Percentiles rank a stretch among this genome's conserved stretches.
Evolutionary conservation across 2,797 vertebrate species (phyloP).

Genomic region (Trematomus bernacchii): DNA sequence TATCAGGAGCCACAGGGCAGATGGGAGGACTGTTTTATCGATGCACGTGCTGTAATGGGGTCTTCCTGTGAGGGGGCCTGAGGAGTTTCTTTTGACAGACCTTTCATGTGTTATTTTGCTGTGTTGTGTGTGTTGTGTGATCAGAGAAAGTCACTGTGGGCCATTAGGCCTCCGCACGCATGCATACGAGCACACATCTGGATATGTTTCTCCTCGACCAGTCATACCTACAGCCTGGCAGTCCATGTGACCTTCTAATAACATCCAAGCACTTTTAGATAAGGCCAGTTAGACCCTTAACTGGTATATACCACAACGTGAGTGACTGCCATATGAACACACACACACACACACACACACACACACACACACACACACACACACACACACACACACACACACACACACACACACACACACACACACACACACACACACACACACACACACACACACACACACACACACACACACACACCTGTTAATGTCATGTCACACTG

Average conservation of each 20-base stretch:
- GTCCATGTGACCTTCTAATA: conserved; percentile 68
- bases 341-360: conserved; percentile 27
- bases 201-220: conserved; percentile 68
- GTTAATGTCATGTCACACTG: conserved; percentile 30
- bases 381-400: conserved; percentile 17
- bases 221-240: conserved; percentile 58
- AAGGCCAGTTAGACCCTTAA: conserved; percentile 46
- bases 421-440: conserved; percentile 36
- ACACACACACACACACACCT: conserved; percentile 40
- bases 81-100: conserved; percentile 69
- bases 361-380: conserved; percentile 11
- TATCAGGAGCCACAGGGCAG: conserved; percentile 75
- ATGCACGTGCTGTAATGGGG: conserved; percentile 66
- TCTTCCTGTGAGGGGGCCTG: conserved; percentile 78
- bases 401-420: conserved; percentile 38
- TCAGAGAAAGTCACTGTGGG: conserved; percentile 66
- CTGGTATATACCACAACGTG: conserved; percentile 28
- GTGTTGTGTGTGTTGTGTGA: conserved; percentile 50
- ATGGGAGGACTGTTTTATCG: conserved; percentile 66
- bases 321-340: conserved; percentile 13
- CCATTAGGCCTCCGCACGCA: conserved; percentile 72
- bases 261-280: conserved; percentile 54
- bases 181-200: conserved; percentile 73
- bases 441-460: conserved; percentile 9
- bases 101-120: conserved; percentile 62